Conservation (phyloP, 2,113 vertebrate genomes). For the Rhea pennata region DNA sequence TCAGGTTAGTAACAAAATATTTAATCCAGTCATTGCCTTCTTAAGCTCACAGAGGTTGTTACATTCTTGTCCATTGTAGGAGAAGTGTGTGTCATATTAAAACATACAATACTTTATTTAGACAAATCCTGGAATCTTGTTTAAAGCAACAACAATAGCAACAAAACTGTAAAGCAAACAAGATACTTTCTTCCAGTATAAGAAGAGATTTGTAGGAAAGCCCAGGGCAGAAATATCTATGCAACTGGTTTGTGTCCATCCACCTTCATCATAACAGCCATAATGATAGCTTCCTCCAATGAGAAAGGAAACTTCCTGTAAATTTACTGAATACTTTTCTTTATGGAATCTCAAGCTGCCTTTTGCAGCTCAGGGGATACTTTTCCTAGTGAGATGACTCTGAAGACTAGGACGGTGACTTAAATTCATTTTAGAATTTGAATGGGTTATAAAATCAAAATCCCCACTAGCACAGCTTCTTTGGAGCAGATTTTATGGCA, state of each 20-base stretch:
- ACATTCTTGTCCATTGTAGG: background rate
- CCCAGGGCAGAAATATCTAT: background rate
- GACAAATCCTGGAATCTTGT: background rate
- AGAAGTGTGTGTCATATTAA: background rate
- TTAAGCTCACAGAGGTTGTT: background rate
- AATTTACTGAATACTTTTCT: background rate
- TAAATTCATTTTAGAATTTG: background rate
- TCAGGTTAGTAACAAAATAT: background rate
- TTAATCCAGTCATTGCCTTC: background rate
- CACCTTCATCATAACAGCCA: background rate
- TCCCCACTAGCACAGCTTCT: background rate
- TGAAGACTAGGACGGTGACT: background rate
- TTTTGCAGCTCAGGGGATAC: background rate
- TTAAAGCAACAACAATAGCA: background rate
- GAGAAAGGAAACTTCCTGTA: background rate
- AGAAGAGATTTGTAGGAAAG: background rate
- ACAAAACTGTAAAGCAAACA: background rate
- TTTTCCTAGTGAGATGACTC: background rate
- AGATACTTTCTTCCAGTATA: background rate
- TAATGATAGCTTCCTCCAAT: background rate
- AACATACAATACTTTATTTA: background rate
- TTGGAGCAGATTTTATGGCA: background rate
- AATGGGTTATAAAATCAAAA: background rate
- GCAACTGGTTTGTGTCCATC: background rate
- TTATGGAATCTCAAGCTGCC: background rate